A percentile compares a stretch with the other conserved stretches of the same genome.
Evolutionary conservation across 2,888 invertebrate species (phyloP).

Genomic region (Drosophila lutescens): DNA sequence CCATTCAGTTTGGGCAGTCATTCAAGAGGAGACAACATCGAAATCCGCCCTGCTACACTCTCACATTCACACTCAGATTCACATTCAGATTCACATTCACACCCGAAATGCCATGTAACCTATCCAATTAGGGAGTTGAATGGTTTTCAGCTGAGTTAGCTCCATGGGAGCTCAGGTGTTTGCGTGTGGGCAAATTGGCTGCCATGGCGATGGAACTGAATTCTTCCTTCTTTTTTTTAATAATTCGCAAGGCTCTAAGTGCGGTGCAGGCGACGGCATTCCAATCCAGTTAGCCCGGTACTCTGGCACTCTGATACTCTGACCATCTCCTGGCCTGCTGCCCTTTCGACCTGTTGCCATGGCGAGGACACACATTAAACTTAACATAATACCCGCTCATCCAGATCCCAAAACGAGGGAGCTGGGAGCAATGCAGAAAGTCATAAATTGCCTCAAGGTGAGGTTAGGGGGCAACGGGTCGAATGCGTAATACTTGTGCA

Average conservation of each 20-base stretch:
- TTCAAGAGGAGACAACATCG: not conserved
- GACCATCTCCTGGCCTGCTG: slow-evolving; percentile 1
- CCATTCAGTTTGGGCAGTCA: not conserved
- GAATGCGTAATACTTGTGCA: slow-evolving; percentile 2
- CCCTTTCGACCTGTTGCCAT: slow-evolving; percentile 66
- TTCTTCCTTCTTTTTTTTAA: slow-evolving; percentile 6
- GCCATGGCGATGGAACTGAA: slow-evolving; percentile 1
- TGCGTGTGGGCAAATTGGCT: slow-evolving; percentile 13
- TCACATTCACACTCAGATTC: no score
- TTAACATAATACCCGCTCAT: slow-evolving; percentile 56
- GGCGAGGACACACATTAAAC: slow-evolving; percentile 55
- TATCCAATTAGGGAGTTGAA: slow-evolving; percentile 18
- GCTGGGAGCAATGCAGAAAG: not conserved
- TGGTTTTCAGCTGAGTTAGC: slow-evolving; percentile 15
- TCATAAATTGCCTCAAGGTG: slow-evolving; percentile 1
- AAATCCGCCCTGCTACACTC: not conserved
- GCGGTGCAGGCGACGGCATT: slow-evolving; percentile 2
- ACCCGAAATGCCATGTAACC: slow-evolving; percentile 1
- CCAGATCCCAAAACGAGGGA: not conserved
- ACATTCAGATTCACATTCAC: no score
- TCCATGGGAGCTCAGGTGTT: slow-evolving; percentile 16
- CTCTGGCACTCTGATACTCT: not conserved
- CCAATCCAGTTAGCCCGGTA: slow-evolving; percentile 1
- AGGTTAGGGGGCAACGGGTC: slow-evolving; percentile 1
- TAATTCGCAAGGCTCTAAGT: slow-evolving; percentile 9